Base-by-base conservation (phyloP, 1,140 invertebrate species). In the Zaprionus taronus region DNA sequence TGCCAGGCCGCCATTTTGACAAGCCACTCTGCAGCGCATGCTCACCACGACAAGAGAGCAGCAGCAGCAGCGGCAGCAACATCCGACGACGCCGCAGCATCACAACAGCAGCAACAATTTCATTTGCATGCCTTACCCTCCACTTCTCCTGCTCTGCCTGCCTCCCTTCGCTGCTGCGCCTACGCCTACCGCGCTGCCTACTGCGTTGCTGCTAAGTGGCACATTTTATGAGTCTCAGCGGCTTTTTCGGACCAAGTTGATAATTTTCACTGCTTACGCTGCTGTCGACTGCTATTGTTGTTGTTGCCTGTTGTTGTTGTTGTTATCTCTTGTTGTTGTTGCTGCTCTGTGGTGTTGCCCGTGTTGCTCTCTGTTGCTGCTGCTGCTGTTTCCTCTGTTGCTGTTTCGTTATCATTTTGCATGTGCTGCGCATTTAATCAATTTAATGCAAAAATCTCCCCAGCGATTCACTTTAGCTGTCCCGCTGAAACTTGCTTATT, bases 371-470 rank as follows among this genome's bases (percentile, higher is more conserved):
- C 31, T 34, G 26, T 28, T 69, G 49, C 69, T 67, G 17, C 53
- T 65, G 63, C 4, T 67, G 17, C 53, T 65, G 63, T 2, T 34
- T 44, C 17, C 49, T n/a, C 5, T 26, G 20, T 7, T 71, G 49
- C 44, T 24, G 47, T 51, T 22, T 11, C 72, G 57, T 72, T 75
- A 75, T 75, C 74, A 77, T 77, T 61, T 77, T 71, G 69, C 74
- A 66, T 65, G 69, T 71, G 66, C 81, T 72, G 81, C 85, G 84
- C 84, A 90, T 89, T 89, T 89, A 89, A 89, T 89, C 85, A 90
- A 90, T 89, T 89, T 89, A 89, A 89, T 89, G 85, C 85, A 90
- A 85, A 89, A 84, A 84, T 85, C 72, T 89, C 85, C 85, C 85
- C 41, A 72, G 84, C 75, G 85, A 81, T 77, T 84, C 87, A 74